Percentiles rank a stretch among this genome's conserved stretches.
phyloP scores from a whole-genome alignment of 23 tunicate species.

The Styela clava region DNA sequence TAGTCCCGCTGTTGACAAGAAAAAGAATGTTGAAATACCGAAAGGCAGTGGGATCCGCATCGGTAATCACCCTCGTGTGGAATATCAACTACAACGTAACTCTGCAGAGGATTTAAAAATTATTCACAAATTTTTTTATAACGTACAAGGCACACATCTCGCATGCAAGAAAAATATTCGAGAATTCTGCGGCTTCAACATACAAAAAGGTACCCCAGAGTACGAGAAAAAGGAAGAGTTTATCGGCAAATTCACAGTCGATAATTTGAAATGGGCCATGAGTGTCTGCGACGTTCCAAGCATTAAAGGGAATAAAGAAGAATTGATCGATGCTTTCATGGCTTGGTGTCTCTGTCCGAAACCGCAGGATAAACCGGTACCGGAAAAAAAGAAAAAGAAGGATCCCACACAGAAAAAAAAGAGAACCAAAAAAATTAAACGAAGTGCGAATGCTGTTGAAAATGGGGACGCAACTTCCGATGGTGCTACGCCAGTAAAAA shows the following conservation, averaged over 20 bases:
- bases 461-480: slow-evolving; percentile 20
- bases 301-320: slow-evolving; percentile 42
- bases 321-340: slow-evolving; percentile 50
- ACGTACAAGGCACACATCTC: neutral
- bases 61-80: slow-evolving; percentile 72
- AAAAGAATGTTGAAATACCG: slow-evolving; percentile 47
- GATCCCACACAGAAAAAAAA: slow-evolving; percentile 10
- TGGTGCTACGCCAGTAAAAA: slow-evolving; percentile 8
- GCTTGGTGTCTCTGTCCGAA: slow-evolving; percentile 77
- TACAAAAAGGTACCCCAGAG: slow-evolving; percentile 67
- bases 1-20: slow-evolving; percentile 44
- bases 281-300: slow-evolving; percentile 55
- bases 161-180: slow-evolving; percentile 59
- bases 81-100: slow-evolving; percentile 57
- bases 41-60: slow-evolving; percentile 60
- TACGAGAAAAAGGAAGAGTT: slow-evolving; percentile 85
- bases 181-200: slow-evolving; percentile 58
- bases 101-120: slow-evolving; percentile 67
- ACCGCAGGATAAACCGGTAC: slow-evolving; percentile 60
- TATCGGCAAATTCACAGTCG: slow-evolving; percentile 73
- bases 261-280: slow-evolving; percentile 78
- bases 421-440: slow-evolving; percentile 9
- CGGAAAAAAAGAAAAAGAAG: slow-evolving; percentile 11
- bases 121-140: slow-evolving; percentile 73
- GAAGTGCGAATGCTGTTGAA: slow-evolving; percentile 19